Evolutionary conservation across 1,140 invertebrate genomes (phyloP), one percentile per base, ranked within the genome.

Genomic region (Sarcophaga bullata): DNA sequence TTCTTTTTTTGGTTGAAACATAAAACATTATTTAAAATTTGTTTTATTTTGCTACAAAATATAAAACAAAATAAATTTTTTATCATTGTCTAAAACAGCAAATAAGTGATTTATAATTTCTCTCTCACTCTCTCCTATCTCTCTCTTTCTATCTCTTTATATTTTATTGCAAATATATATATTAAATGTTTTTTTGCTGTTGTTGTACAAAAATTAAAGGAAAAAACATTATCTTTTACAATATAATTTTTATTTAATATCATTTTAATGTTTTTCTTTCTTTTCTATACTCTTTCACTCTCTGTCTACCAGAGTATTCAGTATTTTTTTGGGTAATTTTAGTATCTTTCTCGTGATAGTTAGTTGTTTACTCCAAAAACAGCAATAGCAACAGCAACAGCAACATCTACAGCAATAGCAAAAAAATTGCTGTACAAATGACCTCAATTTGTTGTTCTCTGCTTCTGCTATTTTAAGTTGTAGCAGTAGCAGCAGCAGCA

Each of bases 51-150:
- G 13, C 50, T 10, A 52, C 50, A 13, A 52, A 37, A 37, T 37
- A 37, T 37, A 37, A 37, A 37, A 37, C 25, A 37, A 13, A 52
- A 52, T 52, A 10, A n/a, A 3, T 47, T 78, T 25, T 50, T 52
- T 80, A 50, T 80, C 49, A 80, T 80, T 80, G 46, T 50, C 25
- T 80, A 49, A 52, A 49, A 49, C 50, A 49, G 46, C 49, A 49
- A 49, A 49, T 58, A 50, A 49, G 25, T 80, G 46, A 50, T 80
- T 80, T 80, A 49, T 80, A 49, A 50, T 80, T 80, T 80, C 54
- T 58, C n/a, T 80, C 49, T 49, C 47, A 3, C 49, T n/a, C 54
- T 15, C 54, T 58, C 54, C 54, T 58, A 11, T 58, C 54, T 19
- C 19, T 68, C 49, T 49, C 13, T 13, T n/a, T n/a, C 54, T 4